Evolutionary conservation across 2,113 vertebrate genomes (phyloP).

Genomic region (Desmodus rotundus): DNA sequence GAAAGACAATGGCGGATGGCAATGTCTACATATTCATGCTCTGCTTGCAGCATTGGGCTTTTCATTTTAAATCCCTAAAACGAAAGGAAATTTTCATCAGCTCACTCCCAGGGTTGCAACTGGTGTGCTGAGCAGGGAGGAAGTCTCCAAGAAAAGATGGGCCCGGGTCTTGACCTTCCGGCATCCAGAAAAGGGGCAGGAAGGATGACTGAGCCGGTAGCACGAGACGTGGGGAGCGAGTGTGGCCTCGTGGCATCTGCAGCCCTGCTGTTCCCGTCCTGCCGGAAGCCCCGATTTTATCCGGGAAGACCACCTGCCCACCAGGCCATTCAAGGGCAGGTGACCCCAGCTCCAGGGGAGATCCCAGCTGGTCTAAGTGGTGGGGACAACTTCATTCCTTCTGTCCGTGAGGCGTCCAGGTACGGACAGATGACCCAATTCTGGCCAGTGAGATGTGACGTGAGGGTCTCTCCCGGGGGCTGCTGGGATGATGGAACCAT

Average conservation of each 20-base stretch:
- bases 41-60: background rate
- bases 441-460: background rate
- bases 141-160: background rate
- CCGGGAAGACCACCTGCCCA: background rate
- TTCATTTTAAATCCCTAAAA: conserved; percentile 17
- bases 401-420: fast-evolving
- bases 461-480: background rate
- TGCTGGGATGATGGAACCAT: background rate
- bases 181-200: background rate
- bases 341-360: too few species aligned
- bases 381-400: too few species aligned
- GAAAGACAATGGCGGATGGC: background rate
- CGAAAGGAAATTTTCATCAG: background rate
- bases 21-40: background rate
- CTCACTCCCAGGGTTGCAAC: background rate
- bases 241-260: fast-evolving
- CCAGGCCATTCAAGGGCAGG: fast-evolving
- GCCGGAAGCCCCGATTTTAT: background rate
- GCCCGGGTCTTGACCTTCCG: background rate
- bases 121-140: fast-evolving
- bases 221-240: fast-evolving
- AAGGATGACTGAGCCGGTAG: fast-evolving
- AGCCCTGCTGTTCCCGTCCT: fast-evolving
- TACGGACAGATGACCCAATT: background rate
- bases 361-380: background rate